phyloP scores from a whole-genome alignment of 1,140 invertebrate species.

The Chlorops oryzae region DNA sequence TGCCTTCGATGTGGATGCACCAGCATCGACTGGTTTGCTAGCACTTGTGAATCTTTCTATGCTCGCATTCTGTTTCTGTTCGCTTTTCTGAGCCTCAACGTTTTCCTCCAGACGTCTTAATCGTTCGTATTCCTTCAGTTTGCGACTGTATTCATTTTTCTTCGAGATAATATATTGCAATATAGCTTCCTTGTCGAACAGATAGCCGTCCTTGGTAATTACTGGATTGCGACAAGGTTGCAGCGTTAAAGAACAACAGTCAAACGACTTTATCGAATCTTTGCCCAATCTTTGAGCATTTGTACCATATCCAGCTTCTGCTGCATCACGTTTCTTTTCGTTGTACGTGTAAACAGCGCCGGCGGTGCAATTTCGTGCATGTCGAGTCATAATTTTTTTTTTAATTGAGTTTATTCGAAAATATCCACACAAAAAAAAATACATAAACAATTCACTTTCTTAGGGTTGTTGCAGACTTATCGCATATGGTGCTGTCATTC shows the following conservation, averaged over 20 bases:
- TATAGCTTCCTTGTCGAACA: slow-evolving; percentile 97
- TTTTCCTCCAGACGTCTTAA: slow-evolving; percentile 71
- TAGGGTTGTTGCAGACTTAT: neutral
- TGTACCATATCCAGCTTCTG: slow-evolving; percentile 84
- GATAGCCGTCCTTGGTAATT: slow-evolving; percentile 73
- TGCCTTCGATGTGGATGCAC: slow-evolving; percentile 15
- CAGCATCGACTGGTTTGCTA: slow-evolving; percentile 31
- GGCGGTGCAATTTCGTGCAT: slow-evolving; percentile 96
- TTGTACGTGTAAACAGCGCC: slow-evolving; percentile 98
- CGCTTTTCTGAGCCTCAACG: slow-evolving; percentile 48
- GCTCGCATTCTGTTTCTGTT: slow-evolving; percentile 56
- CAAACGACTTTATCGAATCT: slow-evolving; percentile 96
- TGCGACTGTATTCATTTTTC: slow-evolving; percentile 84
- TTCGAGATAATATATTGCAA: slow-evolving; percentile 93
- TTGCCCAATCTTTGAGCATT: slow-evolving; percentile 73
- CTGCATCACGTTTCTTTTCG: slow-evolving; percentile 94
- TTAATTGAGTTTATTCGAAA: slow-evolving; percentile 1
- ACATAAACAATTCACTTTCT: no score
- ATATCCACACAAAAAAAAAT: neutral
- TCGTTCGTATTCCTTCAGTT: slow-evolving; percentile 90
- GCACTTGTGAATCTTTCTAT: slow-evolving; percentile 70
- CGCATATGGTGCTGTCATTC: no score
- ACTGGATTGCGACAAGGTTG: slow-evolving; percentile 64
- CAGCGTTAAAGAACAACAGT: slow-evolving; percentile 94
- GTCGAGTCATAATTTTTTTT: slow-evolving; percentile 70